These are phyloP conservation scores for Oryzias curvinotus DNA, from an alignment of 2,113 vertebrate species.

Conservation along the genomic window DNA sequence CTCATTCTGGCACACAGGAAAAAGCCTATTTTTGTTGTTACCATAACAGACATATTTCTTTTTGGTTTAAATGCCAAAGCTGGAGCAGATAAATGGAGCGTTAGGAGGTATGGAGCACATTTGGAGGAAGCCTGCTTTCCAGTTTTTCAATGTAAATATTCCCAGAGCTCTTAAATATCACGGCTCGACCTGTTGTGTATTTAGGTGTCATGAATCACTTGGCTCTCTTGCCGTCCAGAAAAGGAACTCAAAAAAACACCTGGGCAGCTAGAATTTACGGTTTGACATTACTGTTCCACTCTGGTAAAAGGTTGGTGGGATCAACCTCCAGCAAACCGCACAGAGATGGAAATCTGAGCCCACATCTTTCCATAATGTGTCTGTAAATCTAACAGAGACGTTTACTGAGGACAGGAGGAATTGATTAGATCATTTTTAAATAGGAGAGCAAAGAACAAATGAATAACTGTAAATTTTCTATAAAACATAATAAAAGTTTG, in stretches of 20 bases:
- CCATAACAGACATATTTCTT: constrained; percentile 3
- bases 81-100: background rate
- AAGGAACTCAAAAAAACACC: constrained; percentile 14
- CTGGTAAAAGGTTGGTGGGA: background rate
- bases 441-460: too few relatives aligned
- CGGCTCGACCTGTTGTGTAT: constrained; percentile 14
- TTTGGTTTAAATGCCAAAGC: background rate
- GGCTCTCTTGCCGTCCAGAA: constrained; percentile 2
- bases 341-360: too few relatives aligned
- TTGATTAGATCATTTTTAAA: too few relatives aligned
- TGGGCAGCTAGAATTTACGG: background rate
- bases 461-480: too few relatives aligned
- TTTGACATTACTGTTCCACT: background rate
- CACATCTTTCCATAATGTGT: too few relatives aligned
- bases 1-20: background rate
- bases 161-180: constrained; percentile 26
- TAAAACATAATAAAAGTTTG: too few relatives aligned
- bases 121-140: constrained; percentile 7
- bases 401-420: too few relatives aligned
- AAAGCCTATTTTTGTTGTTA: background rate
- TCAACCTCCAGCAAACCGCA: too few relatives aligned
- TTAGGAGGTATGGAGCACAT: constrained; percentile 8
- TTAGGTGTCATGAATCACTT: constrained; percentile 16
- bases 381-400: too few relatives aligned
- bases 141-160: constrained; percentile 28